A percentile compares a stretch with the other conserved stretches of the same genome.
Conservation (phyloP, 2,113 vertebrate genomes). For the Phoxinus phoxinus region DNA sequence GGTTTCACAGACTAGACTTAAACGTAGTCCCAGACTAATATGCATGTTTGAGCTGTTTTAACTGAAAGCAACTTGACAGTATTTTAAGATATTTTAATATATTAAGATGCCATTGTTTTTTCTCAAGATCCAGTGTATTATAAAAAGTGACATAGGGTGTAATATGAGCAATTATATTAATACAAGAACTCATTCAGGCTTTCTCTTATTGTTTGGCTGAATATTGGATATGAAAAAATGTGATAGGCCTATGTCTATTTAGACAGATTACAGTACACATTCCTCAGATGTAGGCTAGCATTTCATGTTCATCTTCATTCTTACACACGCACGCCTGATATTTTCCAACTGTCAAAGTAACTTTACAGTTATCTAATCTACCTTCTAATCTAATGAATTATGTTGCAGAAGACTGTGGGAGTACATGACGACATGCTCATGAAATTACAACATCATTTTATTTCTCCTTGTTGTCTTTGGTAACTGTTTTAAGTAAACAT, state of each 20-base stretch:
- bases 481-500: slow-evolving; percentile 47
- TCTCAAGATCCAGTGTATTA: not conserved
- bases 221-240: not conserved
- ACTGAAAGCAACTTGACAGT: too few relatives aligned
- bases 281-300: not conserved
- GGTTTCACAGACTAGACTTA: too few relatives aligned
- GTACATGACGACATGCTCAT: not conserved
- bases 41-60: too few relatives aligned
- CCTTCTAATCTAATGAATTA: not conserved
- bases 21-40: too few relatives aligned
- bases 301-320: slow-evolving; percentile 4
- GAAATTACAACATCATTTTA: slow-evolving; percentile 28
- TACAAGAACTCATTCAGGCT: not conserved
- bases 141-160: not conserved
- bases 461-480: slow-evolving; percentile 65
- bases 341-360: not conserved
- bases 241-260: not conserved
- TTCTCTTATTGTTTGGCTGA: not conserved
- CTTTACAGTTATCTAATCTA: not conserved
- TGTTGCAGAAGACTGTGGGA: not conserved
- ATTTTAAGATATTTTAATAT: too few relatives aligned
- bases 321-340: not conserved
- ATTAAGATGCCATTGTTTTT: too few relatives aligned
- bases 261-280: not conserved
- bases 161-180: not conserved